Base-by-base conservation (phyloP, 2,113 vertebrate species). In the Danio rerio region DNA sequence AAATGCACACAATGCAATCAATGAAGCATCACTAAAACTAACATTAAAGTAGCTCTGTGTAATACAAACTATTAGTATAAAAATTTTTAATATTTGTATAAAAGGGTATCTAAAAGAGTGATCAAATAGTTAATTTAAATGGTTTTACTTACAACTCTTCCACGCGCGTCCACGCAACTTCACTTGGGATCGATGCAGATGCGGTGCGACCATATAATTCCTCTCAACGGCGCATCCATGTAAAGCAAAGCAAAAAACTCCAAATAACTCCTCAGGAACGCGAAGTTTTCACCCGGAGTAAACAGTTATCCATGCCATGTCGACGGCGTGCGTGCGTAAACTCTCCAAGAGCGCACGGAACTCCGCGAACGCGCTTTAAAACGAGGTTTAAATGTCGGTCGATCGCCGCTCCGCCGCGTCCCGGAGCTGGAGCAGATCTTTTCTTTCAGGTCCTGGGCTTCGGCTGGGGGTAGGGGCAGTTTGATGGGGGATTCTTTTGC, bases 401-500 rank as follows among this genome's bases (percentile, higher is more conserved):
- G 40, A 15, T 49, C n/a, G 42, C 21, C 40, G 42, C 42, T 47
- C 40, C 73, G 15, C 21, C 55, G 80, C 89, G 89, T 89, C 85
- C 85, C 89, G 91, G 88, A 55, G 71, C 71, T 74, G 84, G 71
- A 75, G 84, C 56, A 58, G 53, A 59, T 77, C 80, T 90, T 92
- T 91, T 90, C 88, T 91, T 86, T 85, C 62, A 89, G 90, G 89
- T 87, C 88, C 85, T 18, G 21, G 15, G 88, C 81, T 88, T 91
- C 87, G 78, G 84, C 69, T 71, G 87, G 77, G 76, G 77, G 47
- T 40, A 79, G 74, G 74, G 74, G 74, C 18, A 49, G 90, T 71
- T 91, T 89, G 88, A 90, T 89, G 90, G 88, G 90, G 87, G 85
- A 85, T 91, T 91, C 87, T 89, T 87, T 90, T 86, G 90, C 84